Evolutionary conservation across 2,888 invertebrate species (phyloP).

Genomic region (Caenorhabditis wallacei): DNA sequence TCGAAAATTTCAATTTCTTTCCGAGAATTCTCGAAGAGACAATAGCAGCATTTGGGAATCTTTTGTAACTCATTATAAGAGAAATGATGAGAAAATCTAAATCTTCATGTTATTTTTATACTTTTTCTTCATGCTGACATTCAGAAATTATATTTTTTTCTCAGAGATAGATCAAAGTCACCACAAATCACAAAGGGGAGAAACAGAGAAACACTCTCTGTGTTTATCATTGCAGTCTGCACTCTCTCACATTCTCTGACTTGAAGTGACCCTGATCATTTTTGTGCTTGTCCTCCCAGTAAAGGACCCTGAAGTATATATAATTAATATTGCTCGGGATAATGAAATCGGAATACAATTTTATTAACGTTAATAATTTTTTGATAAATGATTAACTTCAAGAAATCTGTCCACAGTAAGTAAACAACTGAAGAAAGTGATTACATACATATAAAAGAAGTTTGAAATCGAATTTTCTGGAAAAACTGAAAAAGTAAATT

Average conservation of each 20-base stretch:
- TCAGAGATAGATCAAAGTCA: conserved; percentile 15
- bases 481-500: too few species aligned
- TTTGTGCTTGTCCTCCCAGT: background rate
- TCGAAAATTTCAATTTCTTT: conserved; percentile 40
- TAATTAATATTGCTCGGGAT: too few species aligned
- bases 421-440: too few species aligned
- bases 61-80: conserved; percentile 5
- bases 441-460: too few species aligned
- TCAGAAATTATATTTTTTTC: background rate
- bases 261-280: conserved; percentile 19
- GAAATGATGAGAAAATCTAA: background rate
- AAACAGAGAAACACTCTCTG: background rate
- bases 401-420: too few species aligned
- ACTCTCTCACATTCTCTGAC: conserved; percentile 6
- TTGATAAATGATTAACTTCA: too few species aligned
- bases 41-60: conserved; percentile 18
- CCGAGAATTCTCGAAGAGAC: conserved; percentile 31
- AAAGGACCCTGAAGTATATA: too few species aligned
- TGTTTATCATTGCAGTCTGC: background rate
- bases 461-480: too few species aligned
- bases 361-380: too few species aligned
- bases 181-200: conserved; percentile 9
- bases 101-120: background rate
- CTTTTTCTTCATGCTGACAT: background rate
- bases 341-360: too few species aligned